Evolutionary conservation across 2,113 vertebrate genomes (phyloP).

Genomic region (Polyodon spathula): DNA sequence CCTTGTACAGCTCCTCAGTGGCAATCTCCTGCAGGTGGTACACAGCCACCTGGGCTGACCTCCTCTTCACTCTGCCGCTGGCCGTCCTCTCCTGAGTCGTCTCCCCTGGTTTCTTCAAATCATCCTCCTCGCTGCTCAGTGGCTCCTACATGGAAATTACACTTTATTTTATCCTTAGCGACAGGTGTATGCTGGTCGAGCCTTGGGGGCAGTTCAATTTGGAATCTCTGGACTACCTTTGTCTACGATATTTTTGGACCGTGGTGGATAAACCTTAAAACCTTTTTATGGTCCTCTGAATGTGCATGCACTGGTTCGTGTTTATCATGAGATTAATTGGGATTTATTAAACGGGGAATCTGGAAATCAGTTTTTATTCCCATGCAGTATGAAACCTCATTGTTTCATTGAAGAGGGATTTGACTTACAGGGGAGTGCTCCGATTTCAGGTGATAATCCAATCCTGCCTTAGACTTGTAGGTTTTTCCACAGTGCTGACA

Average conservation of each 20-base stretch:
- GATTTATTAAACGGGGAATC: too few species aligned
- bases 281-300: too few species aligned
- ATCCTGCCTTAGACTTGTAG: conserved; percentile 81
- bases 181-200: too few species aligned
- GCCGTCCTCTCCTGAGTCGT: conserved; percentile 48
- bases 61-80: conserved; percentile 69
- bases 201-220: too few species aligned
- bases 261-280: too few species aligned
- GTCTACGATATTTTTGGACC: too few species aligned
- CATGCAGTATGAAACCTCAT: too few species aligned
- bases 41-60: conserved; percentile 81
- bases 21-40: conserved; percentile 85
- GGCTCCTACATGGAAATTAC: conserved; percentile 28
- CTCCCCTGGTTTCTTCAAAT: conserved; percentile 53
- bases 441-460: conserved; percentile 82
- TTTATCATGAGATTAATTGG: too few species aligned
- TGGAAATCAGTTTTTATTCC: too few species aligned
- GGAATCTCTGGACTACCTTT: too few species aligned
- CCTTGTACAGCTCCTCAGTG: conserved; percentile 78
- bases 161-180: not conserved
- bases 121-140: conserved; percentile 39
- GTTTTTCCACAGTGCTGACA: conserved; percentile 83
- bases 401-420: not conserved
- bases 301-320: too few species aligned
- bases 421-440: conserved; percentile 81